phyloP scores from a whole-genome alignment of 2,113 vertebrate genomes.

The Butorides virescens region DNA sequence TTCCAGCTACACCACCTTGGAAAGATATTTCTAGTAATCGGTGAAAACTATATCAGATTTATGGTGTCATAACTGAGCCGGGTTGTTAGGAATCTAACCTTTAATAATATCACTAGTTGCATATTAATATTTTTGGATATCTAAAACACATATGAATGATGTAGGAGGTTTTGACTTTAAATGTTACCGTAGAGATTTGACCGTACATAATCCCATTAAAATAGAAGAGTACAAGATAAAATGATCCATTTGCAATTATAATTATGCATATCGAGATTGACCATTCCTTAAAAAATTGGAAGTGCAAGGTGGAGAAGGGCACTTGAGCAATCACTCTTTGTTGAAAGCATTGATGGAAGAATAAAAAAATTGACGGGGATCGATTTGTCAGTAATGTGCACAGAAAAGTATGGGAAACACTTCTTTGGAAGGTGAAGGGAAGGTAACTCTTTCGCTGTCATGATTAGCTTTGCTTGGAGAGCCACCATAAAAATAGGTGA shows the following conservation, averaged over 20 bases:
- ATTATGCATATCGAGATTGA: slow-evolving; percentile 12
- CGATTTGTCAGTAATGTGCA: background rate
- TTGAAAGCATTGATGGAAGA: slow-evolving; percentile 48
- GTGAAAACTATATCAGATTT: background rate
- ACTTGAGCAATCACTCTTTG: slow-evolving; percentile 3
- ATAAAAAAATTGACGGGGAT: background rate
- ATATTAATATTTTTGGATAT: slow-evolving; percentile 33
- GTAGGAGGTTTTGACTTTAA: slow-evolving; percentile 33
- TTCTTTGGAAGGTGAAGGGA: background rate
- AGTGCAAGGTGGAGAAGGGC: slow-evolving; percentile 18
- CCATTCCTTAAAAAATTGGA: slow-evolving; percentile 36
- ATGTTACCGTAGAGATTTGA: slow-evolving; percentile 26
- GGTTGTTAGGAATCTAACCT: slow-evolving; percentile 26
- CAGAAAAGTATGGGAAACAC: background rate
- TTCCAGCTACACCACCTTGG: background rate
- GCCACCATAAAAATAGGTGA: background rate
- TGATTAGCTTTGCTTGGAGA: background rate
- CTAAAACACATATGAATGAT: background rate
- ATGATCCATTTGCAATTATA: slow-evolving; percentile 14
- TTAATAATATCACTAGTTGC: background rate
- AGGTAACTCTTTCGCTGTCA: background rate
- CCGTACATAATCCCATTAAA: slow-evolving; percentile 10
- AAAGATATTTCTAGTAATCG: slow-evolving; percentile 17
- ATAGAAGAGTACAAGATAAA: slow-evolving; percentile 23
- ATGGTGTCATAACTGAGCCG: background rate